These are phyloP conservation scores for Helleia helle DNA, from an alignment of 2,888 invertebrate genomes.

Conservation along the genomic window DNA sequence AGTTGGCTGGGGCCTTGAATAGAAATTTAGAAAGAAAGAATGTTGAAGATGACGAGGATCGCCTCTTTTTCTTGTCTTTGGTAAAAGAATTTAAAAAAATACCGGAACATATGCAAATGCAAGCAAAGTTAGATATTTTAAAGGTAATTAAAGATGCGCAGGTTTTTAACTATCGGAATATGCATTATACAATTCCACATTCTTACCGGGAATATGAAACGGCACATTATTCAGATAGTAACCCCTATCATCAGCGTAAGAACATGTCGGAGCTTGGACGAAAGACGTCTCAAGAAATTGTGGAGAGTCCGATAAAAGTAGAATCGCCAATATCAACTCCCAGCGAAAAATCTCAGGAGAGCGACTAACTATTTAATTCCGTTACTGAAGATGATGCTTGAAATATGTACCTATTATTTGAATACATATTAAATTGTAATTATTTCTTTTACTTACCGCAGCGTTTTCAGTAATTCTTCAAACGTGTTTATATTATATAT, in stretches of 20 bases:
- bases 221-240: slow-evolving; percentile 14
- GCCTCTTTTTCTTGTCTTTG: slow-evolving; percentile 22
- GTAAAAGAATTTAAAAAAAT: slow-evolving; percentile 23
- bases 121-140: slow-evolving; percentile 19
- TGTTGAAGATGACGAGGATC: slow-evolving; percentile 19
- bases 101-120: slow-evolving; percentile 19
- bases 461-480: too few relatives aligned
- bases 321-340: neutral
- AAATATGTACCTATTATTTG: neutral
- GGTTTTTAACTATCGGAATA: slow-evolving; percentile 7
- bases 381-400: neutral
- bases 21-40: slow-evolving; percentile 16
- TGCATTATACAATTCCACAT: slow-evolving; percentile 11
- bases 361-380: slow-evolving; percentile 5
- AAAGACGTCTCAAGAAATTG: neutral
- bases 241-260: slow-evolving; percentile 11
- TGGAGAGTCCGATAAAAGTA: neutral
- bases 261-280: slow-evolving; percentile 7
- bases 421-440: neutral
- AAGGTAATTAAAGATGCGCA: slow-evolving; percentile 20
- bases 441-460: slow-evolving; percentile 10
- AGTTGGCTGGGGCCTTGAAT: slow-evolving; percentile 14
- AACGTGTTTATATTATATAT: too few relatives aligned
- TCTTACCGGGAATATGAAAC: slow-evolving; percentile 19
- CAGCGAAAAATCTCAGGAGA: slow-evolving; percentile 1